phyloP scores from a whole-genome alignment of 2,113 vertebrate genomes.

The Spizaetus ornatus region DNA sequence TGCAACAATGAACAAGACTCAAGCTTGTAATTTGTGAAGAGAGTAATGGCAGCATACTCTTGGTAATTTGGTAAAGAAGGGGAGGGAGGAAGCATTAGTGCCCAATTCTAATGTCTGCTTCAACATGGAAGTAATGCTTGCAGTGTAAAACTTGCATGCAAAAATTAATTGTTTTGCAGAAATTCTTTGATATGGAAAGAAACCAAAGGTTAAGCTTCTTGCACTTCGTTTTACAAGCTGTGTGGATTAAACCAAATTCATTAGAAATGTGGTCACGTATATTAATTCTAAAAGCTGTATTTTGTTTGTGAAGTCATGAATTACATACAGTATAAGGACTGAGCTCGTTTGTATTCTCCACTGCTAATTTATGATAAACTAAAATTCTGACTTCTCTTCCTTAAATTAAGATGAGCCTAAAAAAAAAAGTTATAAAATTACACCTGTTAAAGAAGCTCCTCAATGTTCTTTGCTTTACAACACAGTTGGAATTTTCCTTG shows the following conservation, averaged over 20 bases:
- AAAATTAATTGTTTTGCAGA: not conserved
- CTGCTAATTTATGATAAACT: not conserved
- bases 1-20: not conserved
- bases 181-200: not conserved
- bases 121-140: not conserved
- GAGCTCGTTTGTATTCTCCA: not conserved
- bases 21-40: not conserved
- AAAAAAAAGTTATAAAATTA: not conserved
- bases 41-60: not conserved
- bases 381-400: not conserved
- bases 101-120: not conserved
- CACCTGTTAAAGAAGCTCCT: not conserved
- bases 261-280: not conserved
- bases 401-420: not conserved
- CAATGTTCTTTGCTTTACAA: not conserved
- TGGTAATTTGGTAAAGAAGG: not conserved
- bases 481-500: not conserved
- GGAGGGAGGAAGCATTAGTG: not conserved
- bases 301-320: not conserved
- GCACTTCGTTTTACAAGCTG: not conserved
- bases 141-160: not conserved
- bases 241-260: not conserved
- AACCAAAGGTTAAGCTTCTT: not conserved
- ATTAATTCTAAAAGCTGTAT: not conserved
- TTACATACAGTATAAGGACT: not conserved